phyloP scores from a whole-genome alignment of 2,797 vertebrate genomes.

The Triplophysa bombifrons region DNA sequence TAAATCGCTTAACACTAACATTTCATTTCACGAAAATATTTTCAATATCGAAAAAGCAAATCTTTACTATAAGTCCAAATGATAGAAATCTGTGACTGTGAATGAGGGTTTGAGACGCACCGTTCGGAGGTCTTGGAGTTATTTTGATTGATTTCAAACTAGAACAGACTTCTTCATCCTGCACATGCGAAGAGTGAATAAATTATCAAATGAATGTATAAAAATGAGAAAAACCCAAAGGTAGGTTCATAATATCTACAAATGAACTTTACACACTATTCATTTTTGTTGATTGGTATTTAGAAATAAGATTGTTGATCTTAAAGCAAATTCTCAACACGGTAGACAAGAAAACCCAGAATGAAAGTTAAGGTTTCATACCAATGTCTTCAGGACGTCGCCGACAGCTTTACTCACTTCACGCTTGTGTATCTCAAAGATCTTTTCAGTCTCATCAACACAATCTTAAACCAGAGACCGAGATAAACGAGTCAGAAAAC shows the following conservation, averaged over 20 bases:
- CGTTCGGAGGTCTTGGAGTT: not conserved
- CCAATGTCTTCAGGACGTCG: slow-evolving; percentile 61
- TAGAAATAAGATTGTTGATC: not conserved
- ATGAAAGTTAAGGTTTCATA: slow-evolving; percentile 45
- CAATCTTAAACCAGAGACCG: slow-evolving; percentile 63
- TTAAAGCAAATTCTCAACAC: no score
- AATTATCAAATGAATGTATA: not conserved
- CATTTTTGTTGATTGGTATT: not conserved
- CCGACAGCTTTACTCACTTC: slow-evolving; percentile 54
- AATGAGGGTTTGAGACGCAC: not conserved
- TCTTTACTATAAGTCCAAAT: not conserved
- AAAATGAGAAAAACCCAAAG: not conserved
- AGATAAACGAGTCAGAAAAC: not conserved
- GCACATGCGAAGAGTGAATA: slow-evolving; percentile 20
- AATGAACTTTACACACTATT: no score
- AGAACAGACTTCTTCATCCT: slow-evolving; percentile 23
- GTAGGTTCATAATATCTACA: not conserved
- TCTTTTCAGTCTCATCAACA: slow-evolving; percentile 58
- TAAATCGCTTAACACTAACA: no score
- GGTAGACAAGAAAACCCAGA: not conserved
- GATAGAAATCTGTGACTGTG: not conserved
- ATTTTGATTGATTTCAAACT: not conserved
- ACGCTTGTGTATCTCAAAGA: slow-evolving; percentile 63
- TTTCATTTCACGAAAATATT: no score
- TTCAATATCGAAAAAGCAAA: no score